These are phyloP conservation scores for Stenichneumon culpator DNA, from an alignment of 2,888 invertebrate genomes.

Conservation along the genomic window DNA sequence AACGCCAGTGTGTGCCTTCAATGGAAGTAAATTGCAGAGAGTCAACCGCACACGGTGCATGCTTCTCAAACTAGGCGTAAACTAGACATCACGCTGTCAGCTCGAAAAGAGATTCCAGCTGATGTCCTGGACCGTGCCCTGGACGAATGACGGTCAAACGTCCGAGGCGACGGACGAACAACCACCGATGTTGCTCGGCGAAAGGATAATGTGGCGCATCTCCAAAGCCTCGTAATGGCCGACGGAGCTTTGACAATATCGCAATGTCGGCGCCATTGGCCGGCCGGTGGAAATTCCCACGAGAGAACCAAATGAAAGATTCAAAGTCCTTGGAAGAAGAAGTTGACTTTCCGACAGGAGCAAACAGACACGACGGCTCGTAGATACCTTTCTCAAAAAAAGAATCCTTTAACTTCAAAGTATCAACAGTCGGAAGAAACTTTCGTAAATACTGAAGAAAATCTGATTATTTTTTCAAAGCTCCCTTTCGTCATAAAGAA, in stretches of 20 bases:
- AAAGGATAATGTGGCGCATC: conserved; percentile 32
- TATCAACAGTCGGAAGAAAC: conserved; percentile 33
- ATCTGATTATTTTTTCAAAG: conserved; percentile 77
- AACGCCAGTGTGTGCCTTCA: conserved; percentile 61
- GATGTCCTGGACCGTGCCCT: neutral
- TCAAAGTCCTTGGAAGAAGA: conserved; percentile 19
- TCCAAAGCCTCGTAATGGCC: conserved; percentile 23
- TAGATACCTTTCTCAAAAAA: conserved; percentile 15
- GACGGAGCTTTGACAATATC: conserved; percentile 6
- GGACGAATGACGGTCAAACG: neutral
- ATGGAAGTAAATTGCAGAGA: conserved; percentile 75
- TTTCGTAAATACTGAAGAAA: conserved; percentile 78
- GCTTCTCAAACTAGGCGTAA: conserved; percentile 71
- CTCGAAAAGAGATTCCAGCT: conserved; percentile 41
- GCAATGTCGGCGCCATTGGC: conserved; percentile 8
- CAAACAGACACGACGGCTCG: conserved; percentile 32
- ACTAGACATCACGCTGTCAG: conserved; percentile 71
- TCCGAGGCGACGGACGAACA: conserved; percentile 19
- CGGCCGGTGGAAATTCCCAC: conserved; percentile 1
- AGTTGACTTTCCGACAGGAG: conserved; percentile 35
- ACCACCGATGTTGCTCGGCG: conserved; percentile 9
- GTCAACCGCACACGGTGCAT: conserved; percentile 42
- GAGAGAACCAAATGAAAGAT: conserved; percentile 13
- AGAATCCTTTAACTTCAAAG: neutral
- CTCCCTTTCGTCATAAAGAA: conserved; percentile 71